Conservation (phyloP, 2,113 vertebrate species). For the Misgurnus mizolepis region DNA sequence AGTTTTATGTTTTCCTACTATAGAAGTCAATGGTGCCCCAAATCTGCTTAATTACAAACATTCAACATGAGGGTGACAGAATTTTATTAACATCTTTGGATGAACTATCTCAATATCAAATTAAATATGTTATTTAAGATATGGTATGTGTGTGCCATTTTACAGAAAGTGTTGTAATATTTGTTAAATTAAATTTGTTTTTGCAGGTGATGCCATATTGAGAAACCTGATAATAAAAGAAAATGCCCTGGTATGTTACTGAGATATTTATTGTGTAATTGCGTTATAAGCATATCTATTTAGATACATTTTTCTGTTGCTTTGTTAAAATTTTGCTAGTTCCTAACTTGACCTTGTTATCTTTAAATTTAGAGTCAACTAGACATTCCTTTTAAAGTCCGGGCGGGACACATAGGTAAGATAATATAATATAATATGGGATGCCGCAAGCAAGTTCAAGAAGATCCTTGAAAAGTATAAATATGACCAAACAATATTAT, state of each 20-base stretch:
- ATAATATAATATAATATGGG: neutral
- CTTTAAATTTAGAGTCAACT: conserved; percentile 84
- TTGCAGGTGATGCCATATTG: conserved; percentile 86
- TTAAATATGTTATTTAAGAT: neutral
- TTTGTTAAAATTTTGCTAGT: neutral
- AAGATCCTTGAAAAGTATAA: neutral
- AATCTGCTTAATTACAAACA: neutral
- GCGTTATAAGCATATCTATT: neutral
- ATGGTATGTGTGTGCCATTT: neutral
- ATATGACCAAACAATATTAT: no score
- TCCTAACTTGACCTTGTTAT: conserved; percentile 2
- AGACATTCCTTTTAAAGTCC: conserved; percentile 97
- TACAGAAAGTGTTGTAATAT: neutral
- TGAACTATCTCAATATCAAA: neutral
- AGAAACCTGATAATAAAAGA: conserved; percentile 97
- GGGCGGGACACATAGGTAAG: conserved; percentile 95
- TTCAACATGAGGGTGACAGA: neutral
- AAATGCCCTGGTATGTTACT: conserved; percentile 91
- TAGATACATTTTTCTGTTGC: neutral
- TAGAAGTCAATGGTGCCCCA: no score
- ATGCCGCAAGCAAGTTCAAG: no score
- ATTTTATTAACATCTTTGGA: neutral
- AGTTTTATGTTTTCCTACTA: no score
- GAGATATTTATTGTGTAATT: neutral
- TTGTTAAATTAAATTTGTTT: neutral